These are phyloP conservation scores for Anagrus nilaparvatae DNA, from an alignment of 1,140 invertebrate genomes.

Conservation along the genomic window DNA sequence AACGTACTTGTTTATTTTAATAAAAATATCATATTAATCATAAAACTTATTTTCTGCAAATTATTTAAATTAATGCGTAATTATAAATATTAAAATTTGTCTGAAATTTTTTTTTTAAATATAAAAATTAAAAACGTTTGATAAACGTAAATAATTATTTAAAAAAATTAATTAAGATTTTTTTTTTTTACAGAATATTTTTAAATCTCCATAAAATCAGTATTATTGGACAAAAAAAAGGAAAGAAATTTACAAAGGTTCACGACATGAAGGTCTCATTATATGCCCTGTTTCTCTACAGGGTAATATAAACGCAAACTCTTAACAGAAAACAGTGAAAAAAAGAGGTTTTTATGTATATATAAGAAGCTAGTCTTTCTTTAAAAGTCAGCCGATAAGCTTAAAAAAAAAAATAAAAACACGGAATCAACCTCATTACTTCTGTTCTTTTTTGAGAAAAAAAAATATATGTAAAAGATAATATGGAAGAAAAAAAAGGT, in stretches of 20 bases:
- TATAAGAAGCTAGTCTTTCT: constrained; percentile 16
- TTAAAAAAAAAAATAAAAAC: constrained; percentile 34
- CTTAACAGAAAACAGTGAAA: not conserved
- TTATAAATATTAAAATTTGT: too few species aligned
- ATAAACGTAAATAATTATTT: too few species aligned
- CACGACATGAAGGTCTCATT: constrained; percentile 34
- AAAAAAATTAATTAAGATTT: too few species aligned
- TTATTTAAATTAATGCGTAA: too few species aligned
- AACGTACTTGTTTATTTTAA: too few species aligned
- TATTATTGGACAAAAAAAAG: too few species aligned
- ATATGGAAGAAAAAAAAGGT: not conserved
- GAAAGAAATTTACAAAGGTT: constrained; percentile 21
- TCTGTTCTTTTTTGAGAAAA: constrained; percentile 27
- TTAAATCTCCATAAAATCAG: too few species aligned
- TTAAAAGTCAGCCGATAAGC: constrained; percentile 31
- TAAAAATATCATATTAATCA: too few species aligned
- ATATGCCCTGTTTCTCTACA: constrained; percentile 19
- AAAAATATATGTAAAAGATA: not conserved
- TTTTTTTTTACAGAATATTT: too few species aligned
- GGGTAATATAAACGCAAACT: constrained; percentile 11
- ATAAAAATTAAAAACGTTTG: too few species aligned
- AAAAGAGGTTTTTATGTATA: not conserved
- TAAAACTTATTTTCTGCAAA: too few species aligned
- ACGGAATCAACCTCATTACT: constrained; percentile 39
- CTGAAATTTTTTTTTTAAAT: too few species aligned